Evolutionary conservation across 2,888 invertebrate genomes (phyloP), one percentile per base, ranked within the genome.

Genomic region (Heliconius ethilla): DNA sequence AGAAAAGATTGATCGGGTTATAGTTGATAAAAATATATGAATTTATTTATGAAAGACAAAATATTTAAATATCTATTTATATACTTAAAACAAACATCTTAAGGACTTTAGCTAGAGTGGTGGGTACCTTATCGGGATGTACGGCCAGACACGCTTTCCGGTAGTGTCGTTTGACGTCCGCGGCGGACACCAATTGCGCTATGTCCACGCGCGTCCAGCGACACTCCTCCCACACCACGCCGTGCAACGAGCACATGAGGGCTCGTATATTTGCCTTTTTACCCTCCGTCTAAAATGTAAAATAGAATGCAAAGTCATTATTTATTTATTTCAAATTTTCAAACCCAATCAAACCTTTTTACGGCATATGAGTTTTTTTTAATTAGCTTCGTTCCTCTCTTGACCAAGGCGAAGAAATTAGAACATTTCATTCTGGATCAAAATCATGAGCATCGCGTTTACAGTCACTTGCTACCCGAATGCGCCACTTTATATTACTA

Each of bases 201-300:
- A 99, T 99, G 87, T 98, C 98, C 86, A 97, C 97, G 84, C 97
- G 97, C 81, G 96, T 95, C 99, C 99, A 99, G 85, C 98, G 97
- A 45, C 97, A 97, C 74, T 97, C 99, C 70, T 96, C 97, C 99
- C 99, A 99, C 76, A 99, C 94, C 72, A 99, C 97, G 1, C 97
- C 97, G 89, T 99, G 98, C 88, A 99, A 95, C 0, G 99, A 98
- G 87, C 99, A 99, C 40, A 99, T 92, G 37, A 99, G 92, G 0
- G 99, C 99, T 78, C 99, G 96, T 83, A 99, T 98, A 90, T 99
- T 99, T 77, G 97, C 97, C 87, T 98, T 98, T 92, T 99, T 99
- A 13, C 99, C 99, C 87, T 99, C 98, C 78, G 97, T 97, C 98
- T 98, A 87, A 1, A 83, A 25, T 18, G 0, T 22, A 3, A 55